Evolutionary conservation across 2,888 invertebrate genomes (phyloP).

Genomic region (Branchipolynoe longqiensis): DNA sequence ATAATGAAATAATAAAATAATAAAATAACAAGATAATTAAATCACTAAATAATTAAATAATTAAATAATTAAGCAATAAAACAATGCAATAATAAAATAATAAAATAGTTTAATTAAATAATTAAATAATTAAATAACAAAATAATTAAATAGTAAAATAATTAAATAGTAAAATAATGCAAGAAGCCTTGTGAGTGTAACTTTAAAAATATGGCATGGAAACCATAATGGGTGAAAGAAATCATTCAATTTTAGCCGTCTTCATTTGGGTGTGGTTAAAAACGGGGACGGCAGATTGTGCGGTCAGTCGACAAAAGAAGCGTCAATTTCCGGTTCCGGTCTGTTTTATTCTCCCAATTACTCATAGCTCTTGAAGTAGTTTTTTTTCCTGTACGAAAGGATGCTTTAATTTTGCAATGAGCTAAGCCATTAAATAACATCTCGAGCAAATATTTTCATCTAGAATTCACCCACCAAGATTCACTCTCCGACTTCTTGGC

Average conservation of each 20-base stretch:
- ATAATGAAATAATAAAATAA: too few relatives aligned
- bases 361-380: background rate
- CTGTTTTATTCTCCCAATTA: constrained; percentile 27
- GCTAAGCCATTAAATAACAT: background rate
- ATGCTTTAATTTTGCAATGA: background rate
- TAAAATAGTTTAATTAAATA: too few relatives aligned
- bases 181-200: too few relatives aligned
- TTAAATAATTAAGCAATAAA: too few relatives aligned
- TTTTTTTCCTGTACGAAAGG: background rate
- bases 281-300: background rate
- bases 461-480: background rate
- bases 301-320: background rate
- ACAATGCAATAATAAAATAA: too few relatives aligned
- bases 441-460: background rate
- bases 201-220: background rate
- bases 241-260: constrained; percentile 18
- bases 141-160: too few relatives aligned
- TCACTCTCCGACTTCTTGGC: too few relatives aligned
- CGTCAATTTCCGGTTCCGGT: constrained; percentile 13
- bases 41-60: too few relatives aligned
- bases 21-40: too few relatives aligned
- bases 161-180: too few relatives aligned
- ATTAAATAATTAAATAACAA: too few relatives aligned
- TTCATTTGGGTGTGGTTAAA: background rate
- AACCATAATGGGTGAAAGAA: constrained; percentile 20